Evolutionary conservation across 2,113 vertebrate genomes (phyloP).

Genomic region (Cynoglossus semilaevis): DNA sequence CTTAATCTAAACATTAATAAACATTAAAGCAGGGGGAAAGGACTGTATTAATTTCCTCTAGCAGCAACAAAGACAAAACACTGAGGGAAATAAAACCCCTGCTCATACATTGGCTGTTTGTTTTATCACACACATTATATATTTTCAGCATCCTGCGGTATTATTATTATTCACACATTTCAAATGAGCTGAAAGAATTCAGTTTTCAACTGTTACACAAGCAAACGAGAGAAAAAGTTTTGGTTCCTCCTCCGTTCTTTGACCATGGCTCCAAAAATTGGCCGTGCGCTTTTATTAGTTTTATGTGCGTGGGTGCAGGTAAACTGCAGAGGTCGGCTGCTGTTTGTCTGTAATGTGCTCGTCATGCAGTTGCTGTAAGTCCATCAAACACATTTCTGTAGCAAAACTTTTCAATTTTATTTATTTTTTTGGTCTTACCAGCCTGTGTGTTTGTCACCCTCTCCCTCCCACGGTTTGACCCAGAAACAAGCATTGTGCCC

Average conservation of each 20-base stretch:
- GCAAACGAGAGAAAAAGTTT: neutral
- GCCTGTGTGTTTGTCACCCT: slow-evolving; percentile 13
- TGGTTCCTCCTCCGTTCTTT: slow-evolving; percentile 1
- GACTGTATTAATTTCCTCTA: neutral
- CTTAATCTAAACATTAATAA: neutral
- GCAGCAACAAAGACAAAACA: neutral
- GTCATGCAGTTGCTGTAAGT: slow-evolving; percentile 18
- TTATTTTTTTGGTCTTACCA: slow-evolving; percentile 45
- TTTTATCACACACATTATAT: no score
- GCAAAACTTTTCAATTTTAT: slow-evolving; percentile 44
- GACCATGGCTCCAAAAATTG: neutral
- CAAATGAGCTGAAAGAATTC: neutral
- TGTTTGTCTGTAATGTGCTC: slow-evolving; percentile 9
- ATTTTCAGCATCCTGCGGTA: neutral
- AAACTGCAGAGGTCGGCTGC: slow-evolving; percentile 11
- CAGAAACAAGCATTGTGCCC: slow-evolving; percentile 30
- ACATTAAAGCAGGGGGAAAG: neutral
- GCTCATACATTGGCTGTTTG: no score
- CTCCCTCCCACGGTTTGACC: slow-evolving; percentile 36
- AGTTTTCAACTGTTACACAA: neutral
- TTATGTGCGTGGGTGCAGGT: slow-evolving; percentile 11
- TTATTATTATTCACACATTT: neutral
- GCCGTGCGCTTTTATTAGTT: slow-evolving; percentile 37
- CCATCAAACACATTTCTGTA: slow-evolving; percentile 41
- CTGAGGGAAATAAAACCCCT: no score